Base-by-base conservation (phyloP, 2,797 vertebrate genomes). In the Ctenopoma multispine region DNA sequence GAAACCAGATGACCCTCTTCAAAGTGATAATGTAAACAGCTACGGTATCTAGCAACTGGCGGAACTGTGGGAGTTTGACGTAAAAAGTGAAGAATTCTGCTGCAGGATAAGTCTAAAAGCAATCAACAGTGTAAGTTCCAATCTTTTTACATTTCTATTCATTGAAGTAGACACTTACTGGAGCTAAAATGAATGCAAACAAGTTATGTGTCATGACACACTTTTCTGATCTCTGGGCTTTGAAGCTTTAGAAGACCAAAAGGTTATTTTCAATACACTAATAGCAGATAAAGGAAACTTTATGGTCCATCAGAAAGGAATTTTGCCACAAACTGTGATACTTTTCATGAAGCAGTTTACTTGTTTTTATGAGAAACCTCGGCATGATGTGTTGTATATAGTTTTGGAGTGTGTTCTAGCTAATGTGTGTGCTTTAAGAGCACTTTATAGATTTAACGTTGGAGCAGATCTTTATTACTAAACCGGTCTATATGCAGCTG, bases 21-120 rank as follows among this genome's bases (percentile, higher is more conserved):
- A 87, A 88, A 88, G 84, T 87, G 87, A 90, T 92, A 89, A 88
- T 84, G 88, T 92, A 92, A 93, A 92, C 89, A 91, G 81, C 71
- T 66, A 20, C 18, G 44, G n/a, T 46, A 69, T 72, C 73, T 69
- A 69, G 72, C 59, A 84, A 86, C 72, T 62, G 61, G 83, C 80
- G 77, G 81, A 87, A 85, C 65, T 40, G 84, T 87, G 90, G 89
- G 91, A 91, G 84, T 88, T 81, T 77, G 77, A 87, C 69, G 77
- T 55, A 56, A 81, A 84, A 90, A 65, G 55, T 48, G 75, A 83
- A 68, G 81, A 81, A 80, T 84, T 84, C 77, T 78, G 27, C 74
- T 64, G 46, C 75, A 84, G 63, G 71, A 79, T 64, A 81, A 79
- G 67, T 54, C 60, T 67, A 20, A 71, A 83, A 73, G 60, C 59